Base-by-base conservation (phyloP, 2,113 vertebrate genomes). In the Acrocephalus arundinaceus region DNA sequence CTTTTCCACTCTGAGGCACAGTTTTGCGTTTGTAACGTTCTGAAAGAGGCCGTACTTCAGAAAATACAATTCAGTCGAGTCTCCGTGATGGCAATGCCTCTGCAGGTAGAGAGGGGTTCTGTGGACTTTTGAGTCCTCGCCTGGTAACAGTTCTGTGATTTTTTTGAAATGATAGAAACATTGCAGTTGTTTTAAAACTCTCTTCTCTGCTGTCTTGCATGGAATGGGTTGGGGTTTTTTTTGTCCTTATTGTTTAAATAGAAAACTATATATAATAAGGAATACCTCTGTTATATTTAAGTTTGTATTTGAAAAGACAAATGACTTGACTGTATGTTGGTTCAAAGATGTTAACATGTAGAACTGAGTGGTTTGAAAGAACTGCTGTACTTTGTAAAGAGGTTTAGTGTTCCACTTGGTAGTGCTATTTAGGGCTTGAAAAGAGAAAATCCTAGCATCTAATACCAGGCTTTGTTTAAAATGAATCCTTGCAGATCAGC, bases 11-110 rank as follows among this genome's bases (percentile, higher is more conserved):
- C 28, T 63, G 71, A 74, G 75, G 37, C 18, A 80, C 9, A 63
- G 72, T 62, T 94, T 59, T 55, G 51, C 24, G 3, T 80, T 94
- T 54, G 72, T 57, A 65, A 7, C 10, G 15, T 35, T 71, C 63
- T 84, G 76, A 81, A 75, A 54, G 2, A 71, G 85, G 79, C 87
- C 61, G 68, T 6, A 31, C 37, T 62, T 92, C 24, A 61, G 72
- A 78, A 67, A 68, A 57, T 22, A 41, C 68, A 61, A 6, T 59
- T 84, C 41, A 10, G 63, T 39, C 7, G 3, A 8, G 30, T 88
- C 27, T 77, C 65, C 0, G 0, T 16, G 63, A 52, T 0, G 11
- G 65, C 5, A 3, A 30, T 93, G 72, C 39, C 31, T 66, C 39
- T 86, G 65, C n/a, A 4, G 27, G 72, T 46, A 76, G 33, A 85